phyloP scores from a whole-genome alignment of 2,888 invertebrate species.

The Cataglyphis albicans region DNA sequence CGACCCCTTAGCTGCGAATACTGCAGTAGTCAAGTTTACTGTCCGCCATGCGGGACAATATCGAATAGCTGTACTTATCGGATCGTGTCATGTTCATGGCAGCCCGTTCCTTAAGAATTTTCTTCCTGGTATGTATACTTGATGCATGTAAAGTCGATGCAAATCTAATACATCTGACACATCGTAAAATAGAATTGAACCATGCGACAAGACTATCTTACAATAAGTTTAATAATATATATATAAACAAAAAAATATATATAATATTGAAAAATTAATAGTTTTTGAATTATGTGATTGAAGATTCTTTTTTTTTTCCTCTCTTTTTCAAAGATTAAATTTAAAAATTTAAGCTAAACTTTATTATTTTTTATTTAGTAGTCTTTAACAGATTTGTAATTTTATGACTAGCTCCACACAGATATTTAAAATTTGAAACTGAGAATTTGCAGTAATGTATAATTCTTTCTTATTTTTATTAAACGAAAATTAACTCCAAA shows the following conservation, averaged over 20 bases:
- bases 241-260: background rate
- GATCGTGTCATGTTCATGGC: constrained; percentile 92
- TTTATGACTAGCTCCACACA: background rate
- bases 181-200: constrained; percentile 15
- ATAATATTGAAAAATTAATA: background rate
- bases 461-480: background rate
- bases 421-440: background rate
- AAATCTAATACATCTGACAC: background rate
- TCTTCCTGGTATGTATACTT: constrained; percentile 88
- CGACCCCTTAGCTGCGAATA: constrained; percentile 94
- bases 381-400: background rate
- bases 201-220: background rate
- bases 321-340: background rate
- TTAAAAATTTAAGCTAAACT: background rate
- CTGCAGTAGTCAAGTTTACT: constrained; percentile 96
- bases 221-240: background rate
- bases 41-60: constrained; percentile 96
- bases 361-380: background rate
- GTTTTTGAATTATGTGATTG: background rate
- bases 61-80: constrained; percentile 94
- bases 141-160: constrained; percentile 1
- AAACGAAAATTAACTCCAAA: background rate
- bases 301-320: background rate
- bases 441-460: background rate
- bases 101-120: constrained; percentile 95